Evolutionary conservation across 1,140 invertebrate species (phyloP).

Genomic region (Eurosta solidaginis): DNA sequence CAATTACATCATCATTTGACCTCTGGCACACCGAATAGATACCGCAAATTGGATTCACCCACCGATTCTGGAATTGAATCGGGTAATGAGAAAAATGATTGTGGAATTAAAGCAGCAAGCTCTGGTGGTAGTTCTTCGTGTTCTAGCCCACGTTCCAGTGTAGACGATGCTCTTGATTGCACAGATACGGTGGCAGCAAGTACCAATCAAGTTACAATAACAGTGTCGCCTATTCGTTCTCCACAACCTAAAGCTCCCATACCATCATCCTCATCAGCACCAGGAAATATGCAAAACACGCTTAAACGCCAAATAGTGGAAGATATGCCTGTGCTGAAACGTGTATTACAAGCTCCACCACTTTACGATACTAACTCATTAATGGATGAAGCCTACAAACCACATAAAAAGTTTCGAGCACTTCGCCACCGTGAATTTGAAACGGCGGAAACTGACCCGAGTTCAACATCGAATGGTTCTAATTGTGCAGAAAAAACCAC

Average conservation of each 20-base stretch:
- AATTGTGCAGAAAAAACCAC: constrained; percentile 13
- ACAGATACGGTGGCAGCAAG: constrained; percentile 53
- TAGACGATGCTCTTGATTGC: constrained; percentile 76
- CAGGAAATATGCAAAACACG: constrained; percentile 26
- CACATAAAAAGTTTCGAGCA: constrained; percentile 92
- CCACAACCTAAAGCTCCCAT: constrained; percentile 42
- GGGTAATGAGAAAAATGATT: constrained; percentile 85
- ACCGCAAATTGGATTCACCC: constrained; percentile 84
- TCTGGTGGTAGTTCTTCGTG: constrained; percentile 76
- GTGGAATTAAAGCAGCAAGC: constrained; percentile 68
- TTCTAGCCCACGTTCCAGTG: constrained; percentile 82
- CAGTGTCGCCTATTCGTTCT: constrained; percentile 52
- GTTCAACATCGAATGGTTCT: constrained; percentile 42
- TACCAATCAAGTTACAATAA: constrained; percentile 37
- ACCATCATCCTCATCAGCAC: neutral
- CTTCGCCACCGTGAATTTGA: constrained; percentile 77
- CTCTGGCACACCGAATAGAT: constrained; percentile 62
- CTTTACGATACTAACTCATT: constrained; percentile 85
- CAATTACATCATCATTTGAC: constrained; percentile 54
- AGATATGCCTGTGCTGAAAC: constrained; percentile 91
- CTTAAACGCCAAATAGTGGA: constrained; percentile 69
- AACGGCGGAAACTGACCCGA: constrained; percentile 68
- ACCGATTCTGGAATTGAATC: constrained; percentile 92
- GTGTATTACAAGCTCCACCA: constrained; percentile 88
- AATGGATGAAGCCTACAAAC: constrained; percentile 93